Percentiles rank a stretch among this genome's conserved stretches.
Evolutionary conservation across 2,797 vertebrate genomes (phyloP).

Genomic region (Lagothrix lagotricha): DNA sequence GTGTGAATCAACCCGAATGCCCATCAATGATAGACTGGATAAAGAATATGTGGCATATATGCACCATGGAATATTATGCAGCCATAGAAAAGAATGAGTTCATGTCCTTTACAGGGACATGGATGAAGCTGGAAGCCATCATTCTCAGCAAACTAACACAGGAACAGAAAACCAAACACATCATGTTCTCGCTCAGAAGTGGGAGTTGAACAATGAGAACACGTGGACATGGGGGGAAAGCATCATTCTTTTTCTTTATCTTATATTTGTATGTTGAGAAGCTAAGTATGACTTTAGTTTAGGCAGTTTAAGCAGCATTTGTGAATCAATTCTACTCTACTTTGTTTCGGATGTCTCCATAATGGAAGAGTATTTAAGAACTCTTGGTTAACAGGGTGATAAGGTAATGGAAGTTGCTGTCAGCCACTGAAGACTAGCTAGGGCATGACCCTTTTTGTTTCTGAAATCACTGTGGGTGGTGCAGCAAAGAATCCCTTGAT

Average conservation of each 20-base stretch:
- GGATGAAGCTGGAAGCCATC: not conserved
- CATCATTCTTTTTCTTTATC: not conserved
- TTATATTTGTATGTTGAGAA: not conserved
- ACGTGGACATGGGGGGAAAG: not conserved
- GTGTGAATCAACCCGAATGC: not conserved
- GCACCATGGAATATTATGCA: not conserved
- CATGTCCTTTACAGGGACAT: not conserved
- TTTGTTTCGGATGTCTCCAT: not conserved
- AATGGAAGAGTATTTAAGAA: not conserved
- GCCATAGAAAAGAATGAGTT: not conserved
- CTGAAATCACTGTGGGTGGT: not conserved
- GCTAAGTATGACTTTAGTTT: not conserved
- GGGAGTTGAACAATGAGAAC: not conserved
- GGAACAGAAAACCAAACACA: not conserved
- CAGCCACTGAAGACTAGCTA: fast-evolving
- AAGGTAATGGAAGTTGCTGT: not conserved
- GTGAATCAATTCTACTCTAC: not conserved
- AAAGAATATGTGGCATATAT: not conserved
- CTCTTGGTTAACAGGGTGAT: not conserved
- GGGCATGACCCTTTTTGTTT: not conserved
- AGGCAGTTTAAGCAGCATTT: not conserved
- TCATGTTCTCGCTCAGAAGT: not conserved
- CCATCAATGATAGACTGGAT: not conserved
- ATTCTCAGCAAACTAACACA: not conserved
- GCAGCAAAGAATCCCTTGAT: not conserved